Conservation (phyloP, 2,888 invertebrate species). For the Mesopsocus fuscifrons region DNA sequence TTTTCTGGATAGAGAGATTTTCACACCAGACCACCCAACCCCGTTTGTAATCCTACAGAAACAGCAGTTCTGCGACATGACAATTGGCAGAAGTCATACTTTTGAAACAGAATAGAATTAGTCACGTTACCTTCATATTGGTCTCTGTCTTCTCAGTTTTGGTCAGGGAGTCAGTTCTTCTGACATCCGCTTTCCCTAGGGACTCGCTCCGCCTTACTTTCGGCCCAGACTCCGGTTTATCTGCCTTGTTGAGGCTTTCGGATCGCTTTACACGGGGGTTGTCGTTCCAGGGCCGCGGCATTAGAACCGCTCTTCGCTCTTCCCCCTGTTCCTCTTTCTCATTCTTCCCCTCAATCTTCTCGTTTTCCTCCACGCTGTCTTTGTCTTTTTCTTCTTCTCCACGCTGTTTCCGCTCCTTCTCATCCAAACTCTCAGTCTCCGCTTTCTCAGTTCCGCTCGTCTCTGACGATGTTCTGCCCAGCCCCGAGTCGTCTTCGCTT, state of each 20-base stretch:
- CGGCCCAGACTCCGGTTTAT: conserved; percentile 26
- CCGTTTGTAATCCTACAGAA: conserved; percentile 26
- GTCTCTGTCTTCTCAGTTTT: conserved; percentile 61
- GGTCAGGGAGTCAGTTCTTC: conserved; percentile 41
- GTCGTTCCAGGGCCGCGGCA: conserved; percentile 26
- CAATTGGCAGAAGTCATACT: too few relatives aligned
- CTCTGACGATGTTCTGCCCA: conserved; percentile 18
- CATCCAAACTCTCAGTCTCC: conserved; percentile 15
- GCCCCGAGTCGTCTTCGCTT: conserved; percentile 11
- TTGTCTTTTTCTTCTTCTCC: conserved; percentile 19
- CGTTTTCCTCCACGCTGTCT: conserved; percentile 10
- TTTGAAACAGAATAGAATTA: too few relatives aligned
- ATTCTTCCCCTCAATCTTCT: conserved; percentile 20
- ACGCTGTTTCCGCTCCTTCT: conserved; percentile 16
- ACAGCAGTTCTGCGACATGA: too few relatives aligned
- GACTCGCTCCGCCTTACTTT: conserved; percentile 34
- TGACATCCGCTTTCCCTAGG: conserved; percentile 28
- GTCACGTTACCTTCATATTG: conserved; percentile 52
- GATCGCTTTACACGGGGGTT: conserved; percentile 35
- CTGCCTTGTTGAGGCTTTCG: conserved; percentile 39
- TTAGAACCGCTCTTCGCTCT: conserved; percentile 22
- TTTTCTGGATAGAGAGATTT: too few relatives aligned
- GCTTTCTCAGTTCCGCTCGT: conserved; percentile 15
- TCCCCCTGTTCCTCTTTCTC: conserved; percentile 18
- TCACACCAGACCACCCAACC: too few relatives aligned